phyloP scores from a whole-genome alignment of 2,113 vertebrate genomes.

The Daubentonia madagascariensis region DNA sequence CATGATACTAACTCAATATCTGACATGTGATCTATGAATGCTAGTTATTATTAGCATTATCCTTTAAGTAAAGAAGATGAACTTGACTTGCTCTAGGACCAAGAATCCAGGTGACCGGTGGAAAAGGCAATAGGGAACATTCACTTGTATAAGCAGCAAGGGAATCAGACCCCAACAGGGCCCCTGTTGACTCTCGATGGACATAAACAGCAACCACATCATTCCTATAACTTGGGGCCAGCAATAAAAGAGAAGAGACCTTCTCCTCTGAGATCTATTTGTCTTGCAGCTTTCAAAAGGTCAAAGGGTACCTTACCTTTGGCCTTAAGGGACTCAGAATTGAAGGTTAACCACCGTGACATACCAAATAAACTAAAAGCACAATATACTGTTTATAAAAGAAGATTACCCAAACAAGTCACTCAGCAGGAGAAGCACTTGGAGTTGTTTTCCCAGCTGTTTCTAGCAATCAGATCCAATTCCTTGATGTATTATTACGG shows the following conservation, averaged over 20 bases:
- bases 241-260: background rate
- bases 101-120: background rate
- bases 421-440: background rate
- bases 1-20: background rate
- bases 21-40: conserved; percentile 1
- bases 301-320: background rate
- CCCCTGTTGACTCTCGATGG: background rate
- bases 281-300: conserved; percentile 21
- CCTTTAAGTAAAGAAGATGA: background rate
- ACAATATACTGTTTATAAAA: conserved; percentile 36
- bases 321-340: conserved; percentile 7
- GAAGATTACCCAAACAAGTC: conserved; percentile 27
- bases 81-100: background rate
- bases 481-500: background rate
- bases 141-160: background rate
- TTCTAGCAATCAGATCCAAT: conserved; percentile 42
- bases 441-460: background rate
- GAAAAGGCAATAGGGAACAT: conserved; percentile 26
- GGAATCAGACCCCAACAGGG: conserved; percentile 7
- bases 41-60: conserved; percentile 15
- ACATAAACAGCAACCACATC: background rate
- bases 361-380: conserved; percentile 53
- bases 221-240: conserved; percentile 8
- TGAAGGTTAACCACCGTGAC: background rate
- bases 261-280: conserved; percentile 34